Conservation (phyloP, 2,888 invertebrate species). For the Neria commutata region DNA sequence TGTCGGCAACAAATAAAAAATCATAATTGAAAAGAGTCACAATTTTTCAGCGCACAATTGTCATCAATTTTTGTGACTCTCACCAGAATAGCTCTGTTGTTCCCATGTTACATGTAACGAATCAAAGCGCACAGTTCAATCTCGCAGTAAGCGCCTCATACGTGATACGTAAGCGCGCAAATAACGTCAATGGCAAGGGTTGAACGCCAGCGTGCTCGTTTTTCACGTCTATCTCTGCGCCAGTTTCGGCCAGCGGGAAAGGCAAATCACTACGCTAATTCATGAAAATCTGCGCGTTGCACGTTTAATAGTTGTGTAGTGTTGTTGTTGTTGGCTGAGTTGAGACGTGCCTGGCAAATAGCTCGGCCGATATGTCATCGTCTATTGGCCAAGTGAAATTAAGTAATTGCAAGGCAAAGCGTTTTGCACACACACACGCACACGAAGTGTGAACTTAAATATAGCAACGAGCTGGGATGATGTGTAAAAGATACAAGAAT, state of each 20-base stretch:
- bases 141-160: no score
- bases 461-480: slow-evolving; percentile 36
- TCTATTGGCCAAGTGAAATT: slow-evolving; percentile 33
- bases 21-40: no score
- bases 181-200: no score
- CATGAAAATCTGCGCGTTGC: slow-evolving; percentile 48
- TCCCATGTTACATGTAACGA: no score
- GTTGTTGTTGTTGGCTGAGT: background rate
- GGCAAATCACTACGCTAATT: slow-evolving; percentile 52
- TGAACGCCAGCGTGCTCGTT: no score
- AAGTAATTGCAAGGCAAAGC: slow-evolving; percentile 39
- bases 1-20: no score
- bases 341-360: background rate
- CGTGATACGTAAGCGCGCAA: no score
- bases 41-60: no score
- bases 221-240: background rate
- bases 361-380: slow-evolving; percentile 6
- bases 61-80: slow-evolving; percentile 28
- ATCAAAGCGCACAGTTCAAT: no score
- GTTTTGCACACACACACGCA: background rate
- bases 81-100: no score
- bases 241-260: slow-evolving; percentile 17
- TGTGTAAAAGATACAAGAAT: background rate
- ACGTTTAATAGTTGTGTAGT: background rate
- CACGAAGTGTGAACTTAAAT: slow-evolving; percentile 25